Evolutionary conservation across 2,797 vertebrate genomes (phyloP).

Genomic region (Ceyx erithaca): DNA sequence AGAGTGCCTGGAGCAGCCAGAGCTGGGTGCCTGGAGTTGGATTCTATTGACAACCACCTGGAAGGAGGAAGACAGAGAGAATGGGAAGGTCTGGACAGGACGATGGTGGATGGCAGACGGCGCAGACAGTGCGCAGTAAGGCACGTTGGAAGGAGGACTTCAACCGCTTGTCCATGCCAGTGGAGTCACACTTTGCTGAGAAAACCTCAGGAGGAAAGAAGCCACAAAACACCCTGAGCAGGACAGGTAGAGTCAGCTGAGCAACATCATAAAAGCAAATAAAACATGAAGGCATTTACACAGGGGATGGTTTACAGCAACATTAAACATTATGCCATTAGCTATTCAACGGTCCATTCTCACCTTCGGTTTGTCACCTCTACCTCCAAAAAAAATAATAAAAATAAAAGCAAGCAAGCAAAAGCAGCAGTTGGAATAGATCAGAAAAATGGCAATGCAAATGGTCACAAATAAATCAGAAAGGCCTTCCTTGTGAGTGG

Average conservation of each 20-base stretch:
- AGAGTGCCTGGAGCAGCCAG: neutral
- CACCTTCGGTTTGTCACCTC: neutral
- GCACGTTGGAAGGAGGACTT: neutral
- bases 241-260: neutral
- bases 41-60: neutral
- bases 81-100: neutral
- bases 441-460: neutral
- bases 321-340: neutral
- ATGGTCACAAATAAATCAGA: neutral
- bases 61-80: conserved; percentile 41
- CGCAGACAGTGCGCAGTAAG: neutral
- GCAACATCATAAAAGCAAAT: neutral
- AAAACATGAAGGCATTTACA: neutral
- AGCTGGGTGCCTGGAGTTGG: neutral
- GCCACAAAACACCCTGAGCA: neutral
- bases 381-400: neutral
- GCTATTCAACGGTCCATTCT: neutral
- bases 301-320: neutral
- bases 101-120: neutral
- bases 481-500: neutral
- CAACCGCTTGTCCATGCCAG: neutral
- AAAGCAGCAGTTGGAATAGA: neutral
- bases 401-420: neutral
- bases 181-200: neutral
- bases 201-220: conserved; percentile 25